Percentiles rank a stretch among this genome's conserved stretches.
Conservation (phyloP, 2,888 invertebrate genomes). For the Galerucella calmariensis region DNA sequence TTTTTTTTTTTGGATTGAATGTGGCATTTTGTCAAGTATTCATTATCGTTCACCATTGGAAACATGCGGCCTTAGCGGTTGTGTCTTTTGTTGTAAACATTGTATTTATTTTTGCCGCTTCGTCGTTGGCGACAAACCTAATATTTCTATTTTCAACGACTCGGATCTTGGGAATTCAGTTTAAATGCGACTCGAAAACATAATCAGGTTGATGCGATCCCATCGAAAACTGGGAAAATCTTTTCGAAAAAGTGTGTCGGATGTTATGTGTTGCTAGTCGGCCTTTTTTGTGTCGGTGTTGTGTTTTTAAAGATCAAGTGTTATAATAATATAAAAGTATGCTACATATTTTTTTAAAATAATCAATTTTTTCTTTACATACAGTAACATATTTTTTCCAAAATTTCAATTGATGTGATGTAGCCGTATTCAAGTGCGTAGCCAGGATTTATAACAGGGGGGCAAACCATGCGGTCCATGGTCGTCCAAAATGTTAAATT, state of each 20-base stretch:
- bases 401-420: no score
- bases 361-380: no score
- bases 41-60: conserved; percentile 44
- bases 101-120: conserved; percentile 52
- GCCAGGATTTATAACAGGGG: no score
- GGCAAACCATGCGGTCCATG: no score
- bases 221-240: conserved; percentile 18
- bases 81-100: conserved; percentile 35
- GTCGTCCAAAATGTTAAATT: no score
- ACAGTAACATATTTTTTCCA: no score
- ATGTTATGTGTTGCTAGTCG: neutral
- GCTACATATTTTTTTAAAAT: no score
- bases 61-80: conserved; percentile 46
- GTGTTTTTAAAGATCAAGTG: neutral
- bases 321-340: neutral
- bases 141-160: conserved; percentile 55
- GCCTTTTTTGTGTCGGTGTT: neutral
- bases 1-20: conserved; percentile 26
- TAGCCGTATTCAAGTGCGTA: no score
- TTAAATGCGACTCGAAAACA: conserved; percentile 33
- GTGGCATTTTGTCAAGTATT: conserved; percentile 61
- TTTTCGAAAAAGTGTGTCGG: neutral
- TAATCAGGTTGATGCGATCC: conserved; percentile 23
- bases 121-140: conserved; percentile 50
- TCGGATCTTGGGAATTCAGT: conserved; percentile 43